These are phyloP conservation scores for Dryobotodes eremita DNA, from an alignment of 2,888 invertebrate genomes.

Conservation along the genomic window DNA sequence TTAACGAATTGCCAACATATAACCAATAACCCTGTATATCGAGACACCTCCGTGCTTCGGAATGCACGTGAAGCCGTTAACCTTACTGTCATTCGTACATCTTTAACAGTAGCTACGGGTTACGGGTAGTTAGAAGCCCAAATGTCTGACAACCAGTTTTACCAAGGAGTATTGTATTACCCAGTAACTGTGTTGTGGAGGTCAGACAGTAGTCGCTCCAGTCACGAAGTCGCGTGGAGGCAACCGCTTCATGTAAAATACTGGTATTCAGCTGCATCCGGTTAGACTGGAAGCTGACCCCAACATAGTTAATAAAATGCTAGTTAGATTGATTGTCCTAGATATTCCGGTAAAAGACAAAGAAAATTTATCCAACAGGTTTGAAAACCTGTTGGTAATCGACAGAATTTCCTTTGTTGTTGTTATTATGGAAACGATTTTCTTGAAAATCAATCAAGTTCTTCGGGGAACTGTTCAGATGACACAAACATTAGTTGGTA, in stretches of 20 bases:
- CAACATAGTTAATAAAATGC: not conserved
- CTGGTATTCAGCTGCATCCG: not conserved
- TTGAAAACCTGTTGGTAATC: not conserved
- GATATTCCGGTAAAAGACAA: slow-evolving; percentile 4
- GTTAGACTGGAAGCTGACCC: not conserved
- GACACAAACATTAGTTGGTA: not conserved
- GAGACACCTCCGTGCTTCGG: not conserved
- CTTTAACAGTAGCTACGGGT: not conserved
- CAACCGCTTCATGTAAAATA: not conserved
- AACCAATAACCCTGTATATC: not conserved
- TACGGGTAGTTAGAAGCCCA: too few relatives aligned
- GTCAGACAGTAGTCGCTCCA: not conserved
- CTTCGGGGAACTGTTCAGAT: not conserved
- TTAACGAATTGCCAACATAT: too few relatives aligned
- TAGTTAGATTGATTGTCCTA: not conserved
- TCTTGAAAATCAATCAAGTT: not conserved
- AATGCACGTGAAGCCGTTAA: not conserved
- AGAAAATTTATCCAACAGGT: not conserved
- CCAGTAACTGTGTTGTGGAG: not conserved
- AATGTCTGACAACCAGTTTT: not conserved
- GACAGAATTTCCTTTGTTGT: not conserved
- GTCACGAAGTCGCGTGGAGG: not conserved
- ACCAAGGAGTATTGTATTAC: not conserved
- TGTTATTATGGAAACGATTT: not conserved
- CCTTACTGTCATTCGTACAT: not conserved